Conservation (phyloP, 2,888 invertebrate species). For the Neria commutata region DNA sequence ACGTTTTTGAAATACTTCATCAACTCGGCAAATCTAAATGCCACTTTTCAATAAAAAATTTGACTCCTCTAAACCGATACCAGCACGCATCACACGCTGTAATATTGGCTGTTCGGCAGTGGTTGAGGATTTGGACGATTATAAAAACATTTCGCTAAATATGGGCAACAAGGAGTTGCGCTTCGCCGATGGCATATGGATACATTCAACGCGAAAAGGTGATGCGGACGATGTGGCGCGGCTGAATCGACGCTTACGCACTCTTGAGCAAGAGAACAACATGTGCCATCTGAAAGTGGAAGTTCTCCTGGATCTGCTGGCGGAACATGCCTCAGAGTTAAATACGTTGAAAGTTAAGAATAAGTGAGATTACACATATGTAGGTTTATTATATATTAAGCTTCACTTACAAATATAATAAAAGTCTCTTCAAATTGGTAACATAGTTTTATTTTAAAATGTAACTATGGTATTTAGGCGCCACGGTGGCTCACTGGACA, state of each 20-base stretch:
- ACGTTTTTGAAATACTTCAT: too few species aligned
- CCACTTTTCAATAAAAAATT: constrained; percentile 60
- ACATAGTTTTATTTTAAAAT: too few species aligned
- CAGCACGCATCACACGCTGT: constrained; percentile 48
- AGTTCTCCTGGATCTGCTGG: constrained; percentile 57
- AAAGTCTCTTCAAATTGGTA: too few species aligned
- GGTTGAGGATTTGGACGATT: constrained; percentile 57
- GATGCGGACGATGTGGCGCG: constrained; percentile 52
- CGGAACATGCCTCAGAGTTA: constrained; percentile 55
- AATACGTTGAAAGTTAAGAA: constrained; percentile 44
- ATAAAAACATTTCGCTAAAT: constrained; percentile 50
- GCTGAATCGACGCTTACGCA: constrained; percentile 51
- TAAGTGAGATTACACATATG: too few species aligned
- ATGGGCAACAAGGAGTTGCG: constrained; percentile 57
- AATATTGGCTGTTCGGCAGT: constrained; percentile 53
- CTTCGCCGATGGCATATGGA: constrained; percentile 60
- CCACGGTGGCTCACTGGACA: too few species aligned
- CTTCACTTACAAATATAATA: too few species aligned
- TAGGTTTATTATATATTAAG: too few species aligned
- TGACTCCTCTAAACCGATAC: constrained; percentile 56
- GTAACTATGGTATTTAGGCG: too few species aligned
- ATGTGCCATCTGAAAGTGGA: constrained; percentile 59
- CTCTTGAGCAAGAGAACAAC: constrained; percentile 58
- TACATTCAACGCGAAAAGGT: constrained; percentile 47
- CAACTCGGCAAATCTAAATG: constrained; percentile 39